Evolutionary conservation across 2,888 invertebrate species (phyloP), one percentile per base, ranked within the genome.

Genomic region (Nezara viridula): DNA sequence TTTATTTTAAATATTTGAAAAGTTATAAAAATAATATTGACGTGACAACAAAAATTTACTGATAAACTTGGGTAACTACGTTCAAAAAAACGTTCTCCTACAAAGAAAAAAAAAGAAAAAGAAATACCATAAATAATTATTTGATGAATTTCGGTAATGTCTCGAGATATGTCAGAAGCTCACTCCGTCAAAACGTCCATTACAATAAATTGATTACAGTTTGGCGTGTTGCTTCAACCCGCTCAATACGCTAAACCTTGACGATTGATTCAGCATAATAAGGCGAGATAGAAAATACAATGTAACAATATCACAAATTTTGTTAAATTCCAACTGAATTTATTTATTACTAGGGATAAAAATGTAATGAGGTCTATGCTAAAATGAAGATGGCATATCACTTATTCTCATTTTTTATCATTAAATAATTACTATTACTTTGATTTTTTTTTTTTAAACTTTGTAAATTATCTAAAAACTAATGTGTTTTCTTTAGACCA

Each of bases 141-240:
- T 73, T 73, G 66, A 73, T 73, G 81, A 81, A 81, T 81, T 44
- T 81, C 24, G 81, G n/a, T 81, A 81, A 81, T 81, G 40, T 81
- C 81, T 73, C 66, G 66, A 73, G 81, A 81, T 81, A 81, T 40
- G 81, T 81, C 44, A 81, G 81, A 81, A n/a, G n/a, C 44, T 12
- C 44, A n/a, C 40, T 81, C 40, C 44, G 81, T 81, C 81, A 47
- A 81, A 81, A 81, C 44, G 81, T 40, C 81, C 81, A 81, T 81
- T 81, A 81, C 44, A 81, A 44, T 40, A 44, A 81, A 81, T 81
- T 81, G 81, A 81, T 81, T 81, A 47, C 81, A 81, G 40, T 81
- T 81, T 81, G 81, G 81, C 81, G 81, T 81, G 81, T 81, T 24
- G 44, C n/a, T 44, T 21, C 66, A 73, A 37, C 66, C 37, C 66